Conservation (phyloP, 2,888 invertebrate genomes). For the Cryptocheilus praepositus region DNA sequence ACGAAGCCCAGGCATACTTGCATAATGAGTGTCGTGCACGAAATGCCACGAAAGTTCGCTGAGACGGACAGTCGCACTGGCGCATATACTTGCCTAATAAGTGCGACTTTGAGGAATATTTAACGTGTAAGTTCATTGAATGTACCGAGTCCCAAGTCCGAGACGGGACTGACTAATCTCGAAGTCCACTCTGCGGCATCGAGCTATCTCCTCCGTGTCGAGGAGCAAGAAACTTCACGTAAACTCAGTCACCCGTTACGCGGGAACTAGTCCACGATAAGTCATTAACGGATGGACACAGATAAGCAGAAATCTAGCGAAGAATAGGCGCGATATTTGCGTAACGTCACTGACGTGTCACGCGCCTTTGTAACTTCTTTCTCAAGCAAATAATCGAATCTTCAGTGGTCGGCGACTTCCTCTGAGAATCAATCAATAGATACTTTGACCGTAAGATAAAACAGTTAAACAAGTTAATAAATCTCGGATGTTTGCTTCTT, state of each 20-base stretch:
- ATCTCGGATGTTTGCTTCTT: too few relatives aligned
- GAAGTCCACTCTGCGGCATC: conserved; percentile 21
- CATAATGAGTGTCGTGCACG: too few relatives aligned
- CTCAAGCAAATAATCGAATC: too few relatives aligned
- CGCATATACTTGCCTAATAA: too few relatives aligned
- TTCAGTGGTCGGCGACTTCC: too few relatives aligned
- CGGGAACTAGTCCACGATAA: conserved; percentile 18
- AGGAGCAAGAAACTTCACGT: conserved; percentile 26
- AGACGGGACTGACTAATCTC: conserved; percentile 28
- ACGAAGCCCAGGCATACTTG: too few relatives aligned
- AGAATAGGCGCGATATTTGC: conserved; percentile 17
- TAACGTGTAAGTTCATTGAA: conserved; percentile 17
- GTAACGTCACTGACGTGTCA: conserved; percentile 8
- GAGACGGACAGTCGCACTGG: too few relatives aligned
- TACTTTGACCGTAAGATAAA: too few relatives aligned
- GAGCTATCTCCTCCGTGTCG: conserved; percentile 20
- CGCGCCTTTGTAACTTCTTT: neutral
- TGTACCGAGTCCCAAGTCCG: conserved; percentile 31
- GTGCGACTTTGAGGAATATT: conserved; percentile 16
- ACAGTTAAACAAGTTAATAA: too few relatives aligned
- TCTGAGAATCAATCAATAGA: too few relatives aligned
- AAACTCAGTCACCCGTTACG: conserved; percentile 22
- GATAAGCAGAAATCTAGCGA: conserved; percentile 2
- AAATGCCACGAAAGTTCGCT: too few relatives aligned
- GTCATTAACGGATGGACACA: conserved; percentile 17